Conservation (phyloP, 2,797 vertebrate genomes). For the Macropus fuliginosus region DNA sequence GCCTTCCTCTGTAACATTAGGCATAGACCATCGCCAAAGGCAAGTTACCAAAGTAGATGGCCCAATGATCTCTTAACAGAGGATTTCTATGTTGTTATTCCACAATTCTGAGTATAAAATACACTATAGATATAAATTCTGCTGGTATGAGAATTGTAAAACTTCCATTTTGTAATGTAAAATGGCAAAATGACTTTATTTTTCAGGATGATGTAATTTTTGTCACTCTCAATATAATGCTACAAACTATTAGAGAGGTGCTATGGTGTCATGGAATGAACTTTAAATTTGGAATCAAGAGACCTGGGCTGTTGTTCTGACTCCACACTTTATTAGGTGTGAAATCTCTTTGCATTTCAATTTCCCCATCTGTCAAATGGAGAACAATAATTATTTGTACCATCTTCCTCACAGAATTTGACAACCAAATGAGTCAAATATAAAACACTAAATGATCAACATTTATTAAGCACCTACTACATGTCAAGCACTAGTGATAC, state of each 20-base stretch:
- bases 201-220: slow-evolving; percentile 34
- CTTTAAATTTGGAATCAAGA: background rate
- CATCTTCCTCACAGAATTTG: background rate
- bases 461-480: background rate
- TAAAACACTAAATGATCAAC: background rate
- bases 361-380: background rate
- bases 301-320: background rate
- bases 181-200: slow-evolving; percentile 26
- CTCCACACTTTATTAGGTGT: background rate
- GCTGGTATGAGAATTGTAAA: slow-evolving; percentile 4
- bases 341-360: background rate
- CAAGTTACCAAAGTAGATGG: background rate
- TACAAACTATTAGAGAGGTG: background rate
- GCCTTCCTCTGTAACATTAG: background rate
- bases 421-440: background rate
- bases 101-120: background rate
- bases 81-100: background rate
- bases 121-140: background rate
- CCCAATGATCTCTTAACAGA: slow-evolving; percentile 15
- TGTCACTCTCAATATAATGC: background rate
- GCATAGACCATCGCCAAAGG: slow-evolving; percentile 39
- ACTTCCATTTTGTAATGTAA: slow-evolving; percentile 24
- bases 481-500: background rate
- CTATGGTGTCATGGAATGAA: background rate
- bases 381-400: background rate